phyloP scores from a whole-genome alignment of 2,888 invertebrate species.

The Reticulitermes lucifugus region DNA sequence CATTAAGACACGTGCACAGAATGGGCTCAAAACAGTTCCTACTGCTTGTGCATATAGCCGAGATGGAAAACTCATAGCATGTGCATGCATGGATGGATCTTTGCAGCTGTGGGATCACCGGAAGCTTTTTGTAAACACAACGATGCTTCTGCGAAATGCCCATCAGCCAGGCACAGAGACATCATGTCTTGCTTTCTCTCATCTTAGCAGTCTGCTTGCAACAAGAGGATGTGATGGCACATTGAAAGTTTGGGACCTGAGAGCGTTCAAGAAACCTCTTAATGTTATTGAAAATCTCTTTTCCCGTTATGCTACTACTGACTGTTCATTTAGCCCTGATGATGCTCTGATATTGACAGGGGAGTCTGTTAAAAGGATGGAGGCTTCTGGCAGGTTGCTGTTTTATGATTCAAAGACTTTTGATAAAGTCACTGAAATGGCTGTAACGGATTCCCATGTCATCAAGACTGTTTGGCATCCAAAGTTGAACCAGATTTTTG shows the following conservation, averaged over 20 bases:
- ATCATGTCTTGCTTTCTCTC: conserved; percentile 88
- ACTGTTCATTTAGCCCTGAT: conserved; percentile 90
- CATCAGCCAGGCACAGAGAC: conserved; percentile 86
- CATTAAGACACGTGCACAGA: conserved; percentile 88
- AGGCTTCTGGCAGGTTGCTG: conserved; percentile 74
- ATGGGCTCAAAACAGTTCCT: conserved; percentile 88
- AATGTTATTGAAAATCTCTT: conserved; percentile 77
- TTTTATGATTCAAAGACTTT: conserved; percentile 87
- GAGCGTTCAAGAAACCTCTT: conserved; percentile 83
- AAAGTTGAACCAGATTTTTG: conserved; percentile 95
- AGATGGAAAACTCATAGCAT: conserved; percentile 89
- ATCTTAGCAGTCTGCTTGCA: conserved; percentile 81
- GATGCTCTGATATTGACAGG: conserved; percentile 91
- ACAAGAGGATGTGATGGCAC: conserved; percentile 93
- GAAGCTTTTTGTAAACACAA: conserved; percentile 89
- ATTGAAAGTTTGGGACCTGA: conserved; percentile 93
- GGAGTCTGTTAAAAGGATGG: conserved; percentile 78
- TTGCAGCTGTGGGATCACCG: conserved; percentile 98
- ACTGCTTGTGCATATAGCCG: conserved; percentile 85
- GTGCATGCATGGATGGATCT: conserved; percentile 94
- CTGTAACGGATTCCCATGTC: conserved; percentile 83
- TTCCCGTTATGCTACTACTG: conserved; percentile 87
- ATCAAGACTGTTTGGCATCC: conserved; percentile 96
- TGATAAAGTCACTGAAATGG: conserved; percentile 77
- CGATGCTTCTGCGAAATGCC: conserved; percentile 80